Conservation (phyloP, 2,113 vertebrate genomes). For the Tachysurus vachellii region DNA sequence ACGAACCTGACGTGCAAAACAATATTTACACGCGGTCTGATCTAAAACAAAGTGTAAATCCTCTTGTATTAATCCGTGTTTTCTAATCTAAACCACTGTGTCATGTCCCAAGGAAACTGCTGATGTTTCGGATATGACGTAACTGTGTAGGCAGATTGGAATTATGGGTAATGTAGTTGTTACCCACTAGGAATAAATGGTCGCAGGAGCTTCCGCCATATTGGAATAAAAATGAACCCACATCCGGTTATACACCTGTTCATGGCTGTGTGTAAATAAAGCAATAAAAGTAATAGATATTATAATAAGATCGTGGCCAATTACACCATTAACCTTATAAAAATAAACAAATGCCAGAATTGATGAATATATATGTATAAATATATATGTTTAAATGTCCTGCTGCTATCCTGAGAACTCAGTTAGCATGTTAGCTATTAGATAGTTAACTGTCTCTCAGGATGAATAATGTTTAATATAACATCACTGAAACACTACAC, state of each 20-base stretch:
- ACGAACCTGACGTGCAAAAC: neutral
- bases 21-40: neutral
- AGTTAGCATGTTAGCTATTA: neutral
- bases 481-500: neutral
- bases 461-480: neutral
- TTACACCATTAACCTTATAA: neutral
- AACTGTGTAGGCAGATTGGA: neutral
- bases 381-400: neutral
- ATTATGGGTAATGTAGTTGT: conserved; percentile 67
- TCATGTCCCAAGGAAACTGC: conserved; percentile 72
- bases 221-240: neutral
- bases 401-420: neutral
- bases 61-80: conserved; percentile 18
- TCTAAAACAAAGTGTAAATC: neutral
- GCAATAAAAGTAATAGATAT: neutral
- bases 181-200: too few relatives aligned
- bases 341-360: neutral
- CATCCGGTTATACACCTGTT: neutral
- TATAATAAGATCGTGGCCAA: too few relatives aligned
- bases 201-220: neutral
- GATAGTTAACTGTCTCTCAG: neutral
- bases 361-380: neutral
- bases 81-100: conserved; percentile 68
- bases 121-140: conserved; percentile 59
- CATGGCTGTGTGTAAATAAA: neutral